These are phyloP conservation scores for Eidolon dupreanum DNA, from an alignment of 2,797 vertebrate species.

Conservation along the genomic window DNA sequence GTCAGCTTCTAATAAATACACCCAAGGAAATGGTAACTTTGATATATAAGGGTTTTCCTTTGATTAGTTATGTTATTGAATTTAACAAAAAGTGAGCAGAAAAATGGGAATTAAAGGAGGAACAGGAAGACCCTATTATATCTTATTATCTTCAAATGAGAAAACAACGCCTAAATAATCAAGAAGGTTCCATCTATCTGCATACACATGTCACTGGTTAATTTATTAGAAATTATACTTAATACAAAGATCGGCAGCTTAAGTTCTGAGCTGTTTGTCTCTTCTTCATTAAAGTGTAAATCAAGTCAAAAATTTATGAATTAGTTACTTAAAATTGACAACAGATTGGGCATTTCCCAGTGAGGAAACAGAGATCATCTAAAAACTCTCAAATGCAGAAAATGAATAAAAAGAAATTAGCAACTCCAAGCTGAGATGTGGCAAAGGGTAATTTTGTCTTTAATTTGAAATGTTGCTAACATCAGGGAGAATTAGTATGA, in stretches of 20 bases:
- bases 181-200: neutral
- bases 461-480: constrained; percentile 65
- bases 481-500: constrained; percentile 58
- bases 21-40: neutral
- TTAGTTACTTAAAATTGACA: constrained; percentile 56
- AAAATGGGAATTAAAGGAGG: neutral
- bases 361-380: constrained; percentile 29
- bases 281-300: neutral
- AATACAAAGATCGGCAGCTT: neutral
- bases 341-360: constrained; percentile 19
- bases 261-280: constrained; percentile 32
- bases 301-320: constrained; percentile 55
- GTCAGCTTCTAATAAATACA: neutral
- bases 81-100: neutral
- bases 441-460: constrained; percentile 63
- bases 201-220: neutral
- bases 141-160: neutral
- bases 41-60: neutral
- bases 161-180: neutral
- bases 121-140: neutral
- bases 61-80: neutral
- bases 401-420: neutral
- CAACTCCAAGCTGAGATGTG: constrained; percentile 22
- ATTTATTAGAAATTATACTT: constrained; percentile 41
- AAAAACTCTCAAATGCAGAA: constrained; percentile 66